Evolutionary conservation across 2,888 invertebrate genomes (phyloP), one percentile per base, ranked within the genome.

Genomic region (Cryptus armator): DNA sequence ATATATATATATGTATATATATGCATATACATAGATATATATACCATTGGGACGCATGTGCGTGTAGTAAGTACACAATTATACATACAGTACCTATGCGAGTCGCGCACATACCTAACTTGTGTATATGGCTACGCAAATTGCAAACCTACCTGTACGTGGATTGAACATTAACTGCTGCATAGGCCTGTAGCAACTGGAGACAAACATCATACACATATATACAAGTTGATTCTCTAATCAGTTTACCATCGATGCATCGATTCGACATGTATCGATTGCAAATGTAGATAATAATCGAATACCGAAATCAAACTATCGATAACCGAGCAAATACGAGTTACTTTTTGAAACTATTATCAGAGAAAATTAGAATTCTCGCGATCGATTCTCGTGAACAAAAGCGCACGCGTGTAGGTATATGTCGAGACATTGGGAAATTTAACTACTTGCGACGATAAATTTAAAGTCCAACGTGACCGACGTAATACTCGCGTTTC

Each of bases 71-170:
- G 19, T 19, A 19, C 9, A 19, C 19, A 53, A 53, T 19, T 19
- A 53, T 19, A 16, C 53, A 19, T 53, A 53, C 53, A 53, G 53
- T 53, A 53, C 53, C 19, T 48, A 68, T 48, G 71, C 37, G 29
- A 32, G 48, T 10, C 19, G 19, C 14, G 7, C 71, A 71, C 16
- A 19, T 48, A 43, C 12, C 43, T 44, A 56, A 4, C 24, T 7
- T 9, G 37, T 37, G 7, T 53, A 43, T 56, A 37, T 14, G 43
- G 37, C 14, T 6, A 53, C 37, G 43, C 56, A 29, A 68, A 68
- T 48, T 29, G 7, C 14, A n/a, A 16, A n/a, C 51, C 16, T 51
- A 51, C 32, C 51, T 16, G 10, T 10, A 48, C 37, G 19, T 12
- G 9, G 16, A 43, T 16, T 16, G 29, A 51, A 53, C 51, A 51